phyloP scores from a whole-genome alignment of 1,140 invertebrate species.

The Tetragonula clypearis region DNA sequence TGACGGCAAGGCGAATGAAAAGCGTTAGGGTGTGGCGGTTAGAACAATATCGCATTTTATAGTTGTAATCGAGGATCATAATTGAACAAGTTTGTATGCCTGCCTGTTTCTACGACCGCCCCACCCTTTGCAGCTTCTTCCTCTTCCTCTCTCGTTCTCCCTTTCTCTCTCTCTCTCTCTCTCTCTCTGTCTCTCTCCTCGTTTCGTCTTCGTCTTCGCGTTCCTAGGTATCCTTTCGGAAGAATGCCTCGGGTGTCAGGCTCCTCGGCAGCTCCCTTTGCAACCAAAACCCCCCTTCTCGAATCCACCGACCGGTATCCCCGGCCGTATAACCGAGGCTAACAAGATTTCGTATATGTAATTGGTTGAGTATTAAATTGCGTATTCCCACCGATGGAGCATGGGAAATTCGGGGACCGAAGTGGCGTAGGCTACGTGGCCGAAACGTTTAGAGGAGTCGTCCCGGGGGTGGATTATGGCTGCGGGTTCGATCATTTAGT shows the following conservation, averaged over 20 bases:
- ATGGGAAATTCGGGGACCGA: slow-evolving; percentile 58
- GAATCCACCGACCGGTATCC: slow-evolving; percentile 64
- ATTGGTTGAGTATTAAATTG: slow-evolving; percentile 83
- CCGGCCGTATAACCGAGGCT: slow-evolving; percentile 79
- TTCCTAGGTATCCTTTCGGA: slow-evolving; percentile 68
- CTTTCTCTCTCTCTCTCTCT: background rate
- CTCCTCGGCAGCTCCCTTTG: slow-evolving; percentile 54
- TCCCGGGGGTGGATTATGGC: slow-evolving; percentile 75
- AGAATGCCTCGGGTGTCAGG: slow-evolving; percentile 77
- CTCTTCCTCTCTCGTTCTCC: slow-evolving; percentile 44
- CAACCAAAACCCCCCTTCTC: slow-evolving; percentile 4
- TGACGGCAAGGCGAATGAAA: slow-evolving; percentile 51
- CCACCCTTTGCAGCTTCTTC: slow-evolving; percentile 42
- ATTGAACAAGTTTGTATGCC: slow-evolving; percentile 76
- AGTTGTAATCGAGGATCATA: slow-evolving; percentile 77
- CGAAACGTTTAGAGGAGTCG: slow-evolving; percentile 43
- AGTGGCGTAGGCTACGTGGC: slow-evolving; percentile 55
- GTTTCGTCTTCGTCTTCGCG: background rate
- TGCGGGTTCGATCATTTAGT: slow-evolving; percentile 79
- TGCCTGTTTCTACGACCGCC: slow-evolving; percentile 67
- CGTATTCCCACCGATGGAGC: slow-evolving; percentile 75
- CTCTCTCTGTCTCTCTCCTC: slow-evolving; percentile 2
- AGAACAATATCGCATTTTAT: slow-evolving; percentile 76
- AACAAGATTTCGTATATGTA: slow-evolving; percentile 83
- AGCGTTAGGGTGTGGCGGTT: slow-evolving; percentile 51